Evolutionary conservation across 2,888 invertebrate species (phyloP), one percentile per base, ranked within the genome.

Genomic region (Trypoxylon attenuatum): DNA sequence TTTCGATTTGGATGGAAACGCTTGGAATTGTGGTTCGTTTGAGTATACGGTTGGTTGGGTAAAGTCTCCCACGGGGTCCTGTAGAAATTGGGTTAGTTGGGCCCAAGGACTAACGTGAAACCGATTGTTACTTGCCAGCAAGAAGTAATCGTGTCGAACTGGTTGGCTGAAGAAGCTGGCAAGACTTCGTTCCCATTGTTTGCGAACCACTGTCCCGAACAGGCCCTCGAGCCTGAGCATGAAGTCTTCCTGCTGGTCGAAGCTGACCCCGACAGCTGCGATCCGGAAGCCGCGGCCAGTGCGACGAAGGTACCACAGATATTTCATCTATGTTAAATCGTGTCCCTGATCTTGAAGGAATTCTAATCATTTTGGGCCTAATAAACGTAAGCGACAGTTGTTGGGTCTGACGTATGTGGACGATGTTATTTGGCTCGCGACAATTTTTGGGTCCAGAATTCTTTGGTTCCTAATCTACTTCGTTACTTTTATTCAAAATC

Each of bases 61-160:
- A n/a, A n/a, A n/a, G n/a, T n/a, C n/a, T n/a, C n/a, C n/a, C n/a
- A n/a, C n/a, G n/a, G n/a, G n/a, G n/a, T n/a, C n/a, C n/a, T n/a
- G n/a, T 27, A 27, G 27, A 1, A 27, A 2, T 27, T 27, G 27
- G 8, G 27, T 13, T 5, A 33, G 33, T 33, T n/a, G n/a, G n/a
- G n/a, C n/a, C n/a, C n/a, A n/a, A 33, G n/a, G 5, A 6, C 8
- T 19, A 38, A 46, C 33, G 41, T 52, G 33, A 49, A 64, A 29
- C 18, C 42, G 45, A 57, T 42, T 67, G 5, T 57, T 42, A 45
- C 57, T 64, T n/a, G 16, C 18, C 74, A 88, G 88, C 89, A 88
- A 88, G 82, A 83, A 60, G 77, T 89, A 56, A 86, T 88, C 62
- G 80, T 87, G n/a, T 85, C 84, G 10, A 78, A 80, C 50, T 89